Percentiles rank a stretch among this genome's conserved stretches.
These are phyloP conservation scores for Gavia stellata DNA, from an alignment of 2,113 vertebrate species.

Conservation along the genomic window DNA sequence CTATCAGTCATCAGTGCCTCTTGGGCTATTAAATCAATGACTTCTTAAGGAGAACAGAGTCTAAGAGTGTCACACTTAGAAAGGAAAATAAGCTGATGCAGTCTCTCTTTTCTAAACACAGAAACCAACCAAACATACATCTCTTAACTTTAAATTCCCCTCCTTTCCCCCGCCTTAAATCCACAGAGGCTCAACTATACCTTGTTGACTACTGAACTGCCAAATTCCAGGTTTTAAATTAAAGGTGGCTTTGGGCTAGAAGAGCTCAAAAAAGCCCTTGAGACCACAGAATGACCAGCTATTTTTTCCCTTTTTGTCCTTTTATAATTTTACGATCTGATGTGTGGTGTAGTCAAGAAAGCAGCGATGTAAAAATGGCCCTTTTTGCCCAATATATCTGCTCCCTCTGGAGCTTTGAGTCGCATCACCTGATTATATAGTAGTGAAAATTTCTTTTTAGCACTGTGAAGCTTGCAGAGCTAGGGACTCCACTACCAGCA, in stretches of 20 bases:
- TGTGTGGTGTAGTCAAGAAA: background rate
- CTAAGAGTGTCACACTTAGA: background rate
- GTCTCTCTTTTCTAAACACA: conserved; percentile 26
- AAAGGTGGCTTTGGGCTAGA: conserved; percentile 11
- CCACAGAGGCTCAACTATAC: conserved; percentile 13
- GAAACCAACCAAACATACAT: conserved; percentile 15
- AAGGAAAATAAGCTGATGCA: conserved; percentile 22
- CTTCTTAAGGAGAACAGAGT: background rate
- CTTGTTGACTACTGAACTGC: background rate
- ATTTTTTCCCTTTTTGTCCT: conserved; percentile 27
- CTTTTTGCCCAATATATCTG: background rate
- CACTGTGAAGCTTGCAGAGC: background rate
- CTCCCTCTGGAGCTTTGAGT: background rate
- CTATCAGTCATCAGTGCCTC: background rate
- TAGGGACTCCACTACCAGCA: background rate
- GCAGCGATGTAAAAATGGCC: background rate
- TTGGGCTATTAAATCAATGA: background rate
- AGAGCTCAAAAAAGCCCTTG: background rate
- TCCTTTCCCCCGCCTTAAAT: background rate
- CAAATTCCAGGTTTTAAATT: conserved; percentile 39
- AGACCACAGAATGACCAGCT: conserved; percentile 10
- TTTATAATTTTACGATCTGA: conserved; percentile 8
- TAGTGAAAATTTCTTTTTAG: background rate
- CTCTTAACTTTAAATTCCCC: background rate
- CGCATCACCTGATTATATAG: background rate